These are phyloP conservation scores for Lagopus leucura DNA, from an alignment of 2,113 vertebrate genomes.

Conservation along the genomic window DNA sequence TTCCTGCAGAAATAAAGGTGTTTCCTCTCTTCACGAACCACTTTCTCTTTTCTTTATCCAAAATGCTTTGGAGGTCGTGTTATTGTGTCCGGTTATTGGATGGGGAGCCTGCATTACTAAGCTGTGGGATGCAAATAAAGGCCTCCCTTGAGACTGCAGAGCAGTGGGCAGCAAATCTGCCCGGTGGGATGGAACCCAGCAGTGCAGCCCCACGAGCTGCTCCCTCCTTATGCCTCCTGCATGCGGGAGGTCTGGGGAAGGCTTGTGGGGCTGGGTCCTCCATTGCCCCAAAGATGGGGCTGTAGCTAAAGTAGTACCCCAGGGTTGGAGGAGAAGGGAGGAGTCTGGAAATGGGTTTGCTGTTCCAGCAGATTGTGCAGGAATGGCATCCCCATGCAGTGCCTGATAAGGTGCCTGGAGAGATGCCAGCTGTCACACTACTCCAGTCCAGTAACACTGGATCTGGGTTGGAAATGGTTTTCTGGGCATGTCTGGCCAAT, in stretches of 20 bases:
- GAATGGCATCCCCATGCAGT: neutral
- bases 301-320: neutral
- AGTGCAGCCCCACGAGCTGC: fast-evolving
- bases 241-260: neutral
- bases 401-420: neutral
- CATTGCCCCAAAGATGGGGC: neutral
- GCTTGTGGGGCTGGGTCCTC: neutral
- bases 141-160: neutral
- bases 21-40: constrained; percentile 56
- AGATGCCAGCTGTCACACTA: neutral
- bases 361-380: neutral
- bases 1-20: constrained; percentile 73
- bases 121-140: constrained; percentile 32
- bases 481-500: neutral
- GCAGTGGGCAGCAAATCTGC: neutral
- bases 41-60: constrained; percentile 69
- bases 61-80: constrained; percentile 46
- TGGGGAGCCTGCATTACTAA: constrained; percentile 10
- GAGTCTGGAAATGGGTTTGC: neutral
- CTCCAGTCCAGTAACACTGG: neutral
- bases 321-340: neutral
- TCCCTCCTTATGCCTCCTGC: neutral
- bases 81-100: constrained; percentile 67
- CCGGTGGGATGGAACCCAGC: neutral
- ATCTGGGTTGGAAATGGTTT: neutral